Evolutionary conservation across 2,113 vertebrate genomes (phyloP), one percentile per base, ranked within the genome.

Genomic region (Halichoeres trimaculatus): DNA sequence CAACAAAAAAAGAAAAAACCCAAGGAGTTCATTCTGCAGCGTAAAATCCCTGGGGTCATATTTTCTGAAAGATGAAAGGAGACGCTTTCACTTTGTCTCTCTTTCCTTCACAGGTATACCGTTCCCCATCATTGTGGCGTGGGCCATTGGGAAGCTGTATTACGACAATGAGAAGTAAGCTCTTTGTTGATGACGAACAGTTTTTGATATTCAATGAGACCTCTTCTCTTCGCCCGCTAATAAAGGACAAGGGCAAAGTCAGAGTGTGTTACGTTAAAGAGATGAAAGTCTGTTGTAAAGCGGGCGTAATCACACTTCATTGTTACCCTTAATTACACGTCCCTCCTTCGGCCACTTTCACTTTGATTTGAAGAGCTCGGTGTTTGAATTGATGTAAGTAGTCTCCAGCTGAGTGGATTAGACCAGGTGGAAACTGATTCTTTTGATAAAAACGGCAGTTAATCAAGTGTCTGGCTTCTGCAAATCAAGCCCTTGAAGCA

Each of bases 91-190:
- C 38, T 77, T 52, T 63, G 16, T 70, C 2, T 6, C 19, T 53
- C 40, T 53, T 11, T 20, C 40, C 30, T 55, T 70, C 45, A 0
- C 90, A 98, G 97, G 96, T 93, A 97, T 98, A 23, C 97, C 97
- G 0, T 95, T 98, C 52, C 97, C 96, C 16, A 96, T 98, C 83
- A 98, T 97, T 4, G 89, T 97, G 17, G 95, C 96, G 8, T 98
- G 97, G 97, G 96, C 96, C 87, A 90, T 97, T 1, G 96, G 96
- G 69, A 98, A 98, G 86, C 93, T 97, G 10, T 96, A 98, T 92
- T 97, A 98, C 0, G 96, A 98, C 93, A 98, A 98, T 0, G 96
- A 98, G 82, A 97, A 98, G 97, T 97, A 91, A 96, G 96, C 36
- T 26, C n/a, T 22, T 63, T 64, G 40, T 60, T 51, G 41, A 35